Evolutionary conservation across 2,797 vertebrate genomes (phyloP), one percentile per base, ranked within the genome.

Genomic region (Garrulus glandarius): DNA sequence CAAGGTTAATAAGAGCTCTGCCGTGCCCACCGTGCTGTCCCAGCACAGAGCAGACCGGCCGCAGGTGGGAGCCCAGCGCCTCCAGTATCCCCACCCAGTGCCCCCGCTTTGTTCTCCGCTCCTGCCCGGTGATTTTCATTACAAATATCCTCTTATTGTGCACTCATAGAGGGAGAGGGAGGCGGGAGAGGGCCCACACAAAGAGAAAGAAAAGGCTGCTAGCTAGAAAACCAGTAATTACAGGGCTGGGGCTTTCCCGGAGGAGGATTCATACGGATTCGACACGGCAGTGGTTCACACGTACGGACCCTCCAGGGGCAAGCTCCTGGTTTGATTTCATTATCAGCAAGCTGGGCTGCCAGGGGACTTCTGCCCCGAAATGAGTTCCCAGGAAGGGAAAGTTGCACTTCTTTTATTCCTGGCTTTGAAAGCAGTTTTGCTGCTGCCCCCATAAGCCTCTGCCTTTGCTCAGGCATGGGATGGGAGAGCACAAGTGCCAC

Each of bases 191-290:
- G 69, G 92, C 91, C 95, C 89, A 95, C 95, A 97, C 95, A 97
- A 95, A 95, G 95, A 96, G 95, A 93, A 87, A 91, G 86, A 89
- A 92, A 95, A 95, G 80, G 90, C 74, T 75, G 53, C 79, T 77
- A 5, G 71, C 88, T 94, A 14, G 32, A 75, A 69, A 95, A 21
- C 1, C 87, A 67, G 90, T 97, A 95, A 95, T 89, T 89, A 78
- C 76, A 71, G 74, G n/a, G 71, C 78, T 21, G 3, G 49, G 70
- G 77, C 47, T 91, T 60, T 82, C 41, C 92, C 36, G 5, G 22
- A 5, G 10, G 68, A 92, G 81, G 84, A 71, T 90, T 89, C 81
- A 50, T 4, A 61, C 0, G 36, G 71, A 88, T 92, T 89, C 13
- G 84, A 77, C 89, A 96, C 69, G 89, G 89, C 77, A 76, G 43